Conservation (phyloP, 2,797 vertebrate species). For the Euthynnus affinis region DNA sequence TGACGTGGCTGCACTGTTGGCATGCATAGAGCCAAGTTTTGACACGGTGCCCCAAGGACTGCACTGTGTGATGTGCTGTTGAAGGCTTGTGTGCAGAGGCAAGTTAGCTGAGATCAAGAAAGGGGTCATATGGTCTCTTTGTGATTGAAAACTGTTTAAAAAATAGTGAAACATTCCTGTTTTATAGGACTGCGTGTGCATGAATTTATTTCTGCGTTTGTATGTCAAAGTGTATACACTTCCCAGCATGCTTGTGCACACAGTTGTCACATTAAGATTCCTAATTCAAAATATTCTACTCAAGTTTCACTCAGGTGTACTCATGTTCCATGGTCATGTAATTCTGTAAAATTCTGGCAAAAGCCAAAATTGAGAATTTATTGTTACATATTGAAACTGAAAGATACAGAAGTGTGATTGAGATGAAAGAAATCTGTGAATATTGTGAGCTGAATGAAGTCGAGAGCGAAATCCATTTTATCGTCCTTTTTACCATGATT, state of each 20-base stretch:
- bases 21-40: slow-evolving; percentile 73
- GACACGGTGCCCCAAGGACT: slow-evolving; percentile 79
- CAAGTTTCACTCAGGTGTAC: slow-evolving; percentile 20
- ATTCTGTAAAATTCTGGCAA: neutral
- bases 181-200: neutral
- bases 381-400: no score
- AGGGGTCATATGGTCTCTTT: slow-evolving; percentile 37
- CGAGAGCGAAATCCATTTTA: no score
- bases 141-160: slow-evolving; percentile 22
- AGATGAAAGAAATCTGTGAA: no score
- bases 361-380: no score
- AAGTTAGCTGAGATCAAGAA: slow-evolving; percentile 44
- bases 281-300: slow-evolving; percentile 52
- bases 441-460: no score
- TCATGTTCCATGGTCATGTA: slow-evolving; percentile 25
- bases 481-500: no score
- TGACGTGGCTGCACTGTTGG: slow-evolving; percentile 77
- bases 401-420: no score
- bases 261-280: slow-evolving; percentile 34
- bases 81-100: slow-evolving; percentile 65
- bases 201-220: slow-evolving; percentile 12
- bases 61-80: slow-evolving; percentile 58
- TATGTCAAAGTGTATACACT: slow-evolving; percentile 2
- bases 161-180: neutral
- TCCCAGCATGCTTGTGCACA: slow-evolving; percentile 48